Base-by-base conservation (phyloP, 1,140 invertebrate genomes). In the Rhopalosiphum padi region DNA sequence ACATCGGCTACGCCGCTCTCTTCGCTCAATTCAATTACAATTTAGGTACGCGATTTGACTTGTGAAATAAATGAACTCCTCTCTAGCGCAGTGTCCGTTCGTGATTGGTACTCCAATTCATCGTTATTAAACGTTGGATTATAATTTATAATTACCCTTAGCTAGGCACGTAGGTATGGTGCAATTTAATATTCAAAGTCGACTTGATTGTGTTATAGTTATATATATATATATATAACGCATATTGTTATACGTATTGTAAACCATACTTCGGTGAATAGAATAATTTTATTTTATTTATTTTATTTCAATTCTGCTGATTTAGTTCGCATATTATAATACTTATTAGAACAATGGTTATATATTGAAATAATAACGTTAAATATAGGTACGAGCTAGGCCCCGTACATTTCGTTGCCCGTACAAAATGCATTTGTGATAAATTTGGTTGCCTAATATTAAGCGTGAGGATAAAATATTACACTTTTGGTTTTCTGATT, bases 111-210 rank as follows among this genome's bases (percentile, higher is more conserved):
- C 4, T 5, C 60, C 60, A 77, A 77, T 77, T 77, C 15, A 77
- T 77, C 15, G 60, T 35, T 77, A 77, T 77, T 77, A 77, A 77
- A 77, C 60, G 30, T 77, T 18, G n/a, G n/a, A 77, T 77, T 77
- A 77, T 77, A n/a, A 77, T 77, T 77, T 77, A 77, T 77, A 77
- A 77, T 77, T 77, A 77, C 60, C n/a, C 60, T n/a, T 77, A 77
- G 60, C 15, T 18, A n/a, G 30, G 30, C 60, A 77, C 60, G 60
- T 77, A 77, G 60, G 15, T 77, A 77, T 15, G n/a, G 15, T 77
- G 60, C n/a, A 77, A 77, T 77, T 77, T 77, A 77, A 35, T 77
- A 77, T 77, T 77, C 60, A 77, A 77, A 77, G 30, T 77, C 60
- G 5, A n/a, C 60, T 77, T 7, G 60, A 77, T 77, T 77, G 60